phyloP scores from a whole-genome alignment of 1,140 invertebrate species.

The Drosophila seguyi region DNA sequence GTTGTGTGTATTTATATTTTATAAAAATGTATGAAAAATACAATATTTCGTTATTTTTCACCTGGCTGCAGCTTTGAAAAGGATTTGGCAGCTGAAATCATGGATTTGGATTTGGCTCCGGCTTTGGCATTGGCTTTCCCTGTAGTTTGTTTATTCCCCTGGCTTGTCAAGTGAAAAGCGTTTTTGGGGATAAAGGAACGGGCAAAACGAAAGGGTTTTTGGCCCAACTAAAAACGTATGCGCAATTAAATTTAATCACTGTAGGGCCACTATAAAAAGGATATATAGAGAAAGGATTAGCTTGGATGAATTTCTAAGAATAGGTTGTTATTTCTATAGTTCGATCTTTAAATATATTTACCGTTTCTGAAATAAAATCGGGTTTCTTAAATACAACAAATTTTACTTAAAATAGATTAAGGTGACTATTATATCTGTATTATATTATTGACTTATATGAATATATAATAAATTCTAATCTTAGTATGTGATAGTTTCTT shows the following conservation, averaged over 20 bases:
- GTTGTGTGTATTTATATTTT: slow-evolving; percentile 54
- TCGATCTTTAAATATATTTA: neutral
- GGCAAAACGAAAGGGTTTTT: slow-evolving; percentile 14
- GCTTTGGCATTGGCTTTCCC: slow-evolving; percentile 46
- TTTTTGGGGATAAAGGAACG: slow-evolving; percentile 6
- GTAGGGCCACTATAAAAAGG: neutral
- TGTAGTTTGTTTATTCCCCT: slow-evolving; percentile 60
- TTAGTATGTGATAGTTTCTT: neutral
- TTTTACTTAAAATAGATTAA: neutral
- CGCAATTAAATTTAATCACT: slow-evolving; percentile 27
- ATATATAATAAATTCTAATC: neutral
- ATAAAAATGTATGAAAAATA: slow-evolving; percentile 62
- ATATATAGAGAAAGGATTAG: neutral
- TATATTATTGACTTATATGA: too few species aligned
- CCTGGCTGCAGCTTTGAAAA: slow-evolving; percentile 77
- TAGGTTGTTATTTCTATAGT: too few species aligned
- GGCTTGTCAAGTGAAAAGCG: slow-evolving; percentile 65
- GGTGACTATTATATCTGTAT: neutral
- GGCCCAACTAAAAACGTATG: slow-evolving; percentile 6
- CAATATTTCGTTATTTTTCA: slow-evolving; percentile 72
- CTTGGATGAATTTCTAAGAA: neutral
- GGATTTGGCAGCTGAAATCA: slow-evolving; percentile 71
- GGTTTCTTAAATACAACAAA: too few species aligned
- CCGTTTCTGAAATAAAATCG: neutral
- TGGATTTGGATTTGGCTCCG: slow-evolving; percentile 68